A percentile compares a stretch with the other conserved stretches of the same genome.
Evolutionary conservation across 2,797 vertebrate genomes (phyloP).

Genomic region (Urosaurus nigricauda): DNA sequence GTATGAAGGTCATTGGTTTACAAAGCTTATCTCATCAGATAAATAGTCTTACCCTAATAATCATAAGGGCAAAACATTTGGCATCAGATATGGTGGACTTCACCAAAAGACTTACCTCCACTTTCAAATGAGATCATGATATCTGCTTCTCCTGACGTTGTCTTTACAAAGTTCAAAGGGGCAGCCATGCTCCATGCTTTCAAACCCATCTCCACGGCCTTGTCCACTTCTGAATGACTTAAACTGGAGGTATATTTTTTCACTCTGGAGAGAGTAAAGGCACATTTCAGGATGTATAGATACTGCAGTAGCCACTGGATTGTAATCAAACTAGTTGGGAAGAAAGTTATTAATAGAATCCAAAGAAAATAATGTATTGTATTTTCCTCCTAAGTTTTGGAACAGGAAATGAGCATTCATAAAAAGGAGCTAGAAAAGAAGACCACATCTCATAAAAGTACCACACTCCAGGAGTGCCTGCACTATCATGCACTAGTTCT

Average conservation of each 20-base stretch:
- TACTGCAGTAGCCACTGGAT: not conserved
- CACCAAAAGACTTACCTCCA: constrained; percentile 66
- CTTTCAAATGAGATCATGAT: constrained; percentile 78
- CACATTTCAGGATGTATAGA: constrained; percentile 8
- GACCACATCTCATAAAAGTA: not conserved
- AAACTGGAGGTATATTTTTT: constrained; percentile 75
- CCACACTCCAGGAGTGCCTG: no score
- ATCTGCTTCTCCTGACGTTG: constrained; percentile 70
- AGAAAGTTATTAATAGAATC: not conserved
- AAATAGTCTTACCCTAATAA: not conserved
- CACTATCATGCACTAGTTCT: no score
- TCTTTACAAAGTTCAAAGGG: constrained; percentile 72
- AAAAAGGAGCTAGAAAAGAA: not conserved
- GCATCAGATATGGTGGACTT: not conserved
- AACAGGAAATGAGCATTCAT: not conserved
- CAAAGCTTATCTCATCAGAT: not conserved
- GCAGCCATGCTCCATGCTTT: constrained; percentile 73
- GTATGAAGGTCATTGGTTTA: not conserved
- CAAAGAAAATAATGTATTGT: not conserved
- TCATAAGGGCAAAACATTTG: not conserved
- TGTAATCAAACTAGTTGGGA: no score
- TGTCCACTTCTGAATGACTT: constrained; percentile 69
- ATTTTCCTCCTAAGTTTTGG: not conserved
- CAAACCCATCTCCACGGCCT: constrained; percentile 72
- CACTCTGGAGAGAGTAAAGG: constrained; percentile 59